A percentile compares a stretch with the other conserved stretches of the same genome.
phyloP scores from a whole-genome alignment of 53 echinoderm and acorn worm genomes.

The Astropecten irregularis region DNA sequence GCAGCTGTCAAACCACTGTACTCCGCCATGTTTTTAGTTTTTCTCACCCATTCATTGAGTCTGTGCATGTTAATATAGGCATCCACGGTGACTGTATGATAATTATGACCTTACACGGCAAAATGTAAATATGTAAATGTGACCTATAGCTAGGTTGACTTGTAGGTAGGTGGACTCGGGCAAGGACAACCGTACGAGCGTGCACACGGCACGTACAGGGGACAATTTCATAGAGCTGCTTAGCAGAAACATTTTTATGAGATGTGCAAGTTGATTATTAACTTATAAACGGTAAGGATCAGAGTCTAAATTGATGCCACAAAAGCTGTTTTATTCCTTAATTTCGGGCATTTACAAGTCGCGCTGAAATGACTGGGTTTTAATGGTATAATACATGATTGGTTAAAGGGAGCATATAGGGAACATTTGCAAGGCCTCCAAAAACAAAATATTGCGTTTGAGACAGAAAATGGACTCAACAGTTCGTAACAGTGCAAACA shows the following conservation, averaged over 20 bases:
- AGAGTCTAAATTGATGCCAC: background rate
- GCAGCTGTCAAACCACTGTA: no score
- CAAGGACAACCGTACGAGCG: background rate
- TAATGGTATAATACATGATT: no score
- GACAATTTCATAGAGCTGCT: background rate
- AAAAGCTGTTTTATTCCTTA: background rate
- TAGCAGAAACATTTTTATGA: background rate
- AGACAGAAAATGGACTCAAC: no score
- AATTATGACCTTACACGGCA: background rate
- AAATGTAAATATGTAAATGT: background rate
- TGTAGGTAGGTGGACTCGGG: no score
- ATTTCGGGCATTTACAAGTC: background rate
- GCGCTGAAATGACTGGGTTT: background rate
- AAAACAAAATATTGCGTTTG: no score
- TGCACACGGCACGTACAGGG: background rate
- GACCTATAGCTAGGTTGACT: no score
- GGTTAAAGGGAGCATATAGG: no score
- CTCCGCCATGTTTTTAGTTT: no score
- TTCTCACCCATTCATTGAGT: background rate
- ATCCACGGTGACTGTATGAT: background rate
- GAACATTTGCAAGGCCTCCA: no score
- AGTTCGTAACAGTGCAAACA: no score
- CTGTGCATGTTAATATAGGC: background rate
- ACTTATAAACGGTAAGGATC: background rate
- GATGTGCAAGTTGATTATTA: background rate